These are phyloP conservation scores for Triplophysa dalaica DNA, from an alignment of 2,113 vertebrate genomes.

Conservation along the genomic window DNA sequence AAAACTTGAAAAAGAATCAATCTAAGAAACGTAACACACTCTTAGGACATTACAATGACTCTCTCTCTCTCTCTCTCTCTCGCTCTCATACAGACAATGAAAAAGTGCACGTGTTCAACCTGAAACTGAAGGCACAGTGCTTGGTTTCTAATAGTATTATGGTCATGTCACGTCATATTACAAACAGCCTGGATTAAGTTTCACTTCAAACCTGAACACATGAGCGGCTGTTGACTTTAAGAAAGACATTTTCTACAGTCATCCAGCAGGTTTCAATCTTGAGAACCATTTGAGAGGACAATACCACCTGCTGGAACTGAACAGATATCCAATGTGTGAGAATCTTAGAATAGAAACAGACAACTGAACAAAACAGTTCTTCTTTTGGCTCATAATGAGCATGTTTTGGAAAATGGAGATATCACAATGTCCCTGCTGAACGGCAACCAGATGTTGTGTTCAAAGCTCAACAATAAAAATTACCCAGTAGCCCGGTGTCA, in stretches of 20 bases:
- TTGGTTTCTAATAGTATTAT: slow-evolving; percentile 5
- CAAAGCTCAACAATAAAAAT: neutral
- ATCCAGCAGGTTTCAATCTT: neutral
- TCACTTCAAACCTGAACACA: slow-evolving; percentile 14
- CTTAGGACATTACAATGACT: neutral
- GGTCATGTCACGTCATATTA: slow-evolving; percentile 12
- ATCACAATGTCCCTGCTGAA: slow-evolving; percentile 7
- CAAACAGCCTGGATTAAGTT: neutral
- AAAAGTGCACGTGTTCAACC: neutral
- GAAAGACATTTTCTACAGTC: neutral
- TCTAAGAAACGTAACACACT: neutral
- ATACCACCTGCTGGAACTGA: slow-evolving; percentile 13
- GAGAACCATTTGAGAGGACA: slow-evolving; percentile 16
- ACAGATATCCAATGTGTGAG: neutral
- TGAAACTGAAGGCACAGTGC: neutral
- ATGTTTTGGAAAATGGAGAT: slow-evolving; percentile 1
- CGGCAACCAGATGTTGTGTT: neutral
- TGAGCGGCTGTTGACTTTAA: neutral
- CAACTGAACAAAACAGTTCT: neutral
- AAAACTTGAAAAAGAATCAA: neutral
- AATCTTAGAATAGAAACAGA: neutral
- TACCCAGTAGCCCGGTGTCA: neutral
- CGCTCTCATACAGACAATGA: neutral
- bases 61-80: neutral
- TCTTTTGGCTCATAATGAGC: neutral